Conservation (phyloP, 2,113 vertebrate species). For the Charina bottae region DNA sequence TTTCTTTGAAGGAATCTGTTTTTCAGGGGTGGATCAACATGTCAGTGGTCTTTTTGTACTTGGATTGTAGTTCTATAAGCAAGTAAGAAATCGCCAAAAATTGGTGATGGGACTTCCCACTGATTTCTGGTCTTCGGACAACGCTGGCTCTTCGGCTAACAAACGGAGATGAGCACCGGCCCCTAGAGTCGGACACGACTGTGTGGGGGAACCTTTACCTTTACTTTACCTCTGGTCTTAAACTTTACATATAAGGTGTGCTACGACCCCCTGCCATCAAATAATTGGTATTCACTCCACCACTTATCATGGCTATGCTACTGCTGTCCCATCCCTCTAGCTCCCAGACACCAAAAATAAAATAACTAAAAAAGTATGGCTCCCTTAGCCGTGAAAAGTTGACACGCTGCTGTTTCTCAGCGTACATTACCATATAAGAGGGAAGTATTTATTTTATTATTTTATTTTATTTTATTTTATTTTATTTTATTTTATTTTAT, state of each 20-base stretch:
- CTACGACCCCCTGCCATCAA: neutral
- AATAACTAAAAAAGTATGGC: neutral
- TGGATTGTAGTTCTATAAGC: neutral
- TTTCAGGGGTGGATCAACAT: neutral
- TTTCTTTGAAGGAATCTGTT: neutral
- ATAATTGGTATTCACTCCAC: neutral
- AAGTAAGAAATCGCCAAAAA: neutral
- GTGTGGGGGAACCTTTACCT: too few relatives aligned
- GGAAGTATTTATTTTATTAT: too few relatives aligned
- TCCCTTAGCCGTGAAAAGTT: neutral
- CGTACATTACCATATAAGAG: neutral
- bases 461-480: too few relatives aligned
- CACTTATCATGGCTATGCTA: neutral
- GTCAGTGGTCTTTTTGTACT: neutral
- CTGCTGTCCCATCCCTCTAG: neutral
- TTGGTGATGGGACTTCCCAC: neutral
- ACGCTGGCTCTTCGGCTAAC: too few relatives aligned
- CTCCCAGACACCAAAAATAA: neutral
- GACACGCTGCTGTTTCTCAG: neutral
- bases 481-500: too few relatives aligned
- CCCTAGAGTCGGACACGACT: too few relatives aligned
- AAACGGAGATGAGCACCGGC: too few relatives aligned
- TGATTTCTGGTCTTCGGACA: neutral
- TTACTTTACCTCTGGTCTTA: neutral
- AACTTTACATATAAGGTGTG: neutral